These are phyloP conservation scores for Lophochroa leadbeateri DNA, from an alignment of 2,113 vertebrate species.

Conservation along the genomic window DNA sequence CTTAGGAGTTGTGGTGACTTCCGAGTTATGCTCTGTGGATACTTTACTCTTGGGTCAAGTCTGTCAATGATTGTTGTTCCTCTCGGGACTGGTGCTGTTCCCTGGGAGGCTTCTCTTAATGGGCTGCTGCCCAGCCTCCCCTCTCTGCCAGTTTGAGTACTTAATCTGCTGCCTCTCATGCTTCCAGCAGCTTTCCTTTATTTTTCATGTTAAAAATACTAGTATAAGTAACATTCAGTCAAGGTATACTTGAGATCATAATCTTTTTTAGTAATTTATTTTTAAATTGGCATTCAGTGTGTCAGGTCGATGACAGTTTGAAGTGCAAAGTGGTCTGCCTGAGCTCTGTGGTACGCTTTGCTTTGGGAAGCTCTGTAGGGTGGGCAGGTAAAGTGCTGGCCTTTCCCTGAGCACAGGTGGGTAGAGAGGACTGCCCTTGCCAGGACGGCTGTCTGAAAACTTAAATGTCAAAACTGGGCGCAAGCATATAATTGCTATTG, in stretches of 20 bases:
- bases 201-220: not conserved
- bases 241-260: not conserved
- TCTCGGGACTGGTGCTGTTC: not conserved
- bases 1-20: rapidly evolving
- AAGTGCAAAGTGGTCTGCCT: rapidly evolving
- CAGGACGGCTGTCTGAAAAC: not conserved
- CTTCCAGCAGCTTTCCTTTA: not conserved
- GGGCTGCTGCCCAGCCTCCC: not conserved
- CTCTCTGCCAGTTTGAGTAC: rapidly evolving
- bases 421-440: not conserved
- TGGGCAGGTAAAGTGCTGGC: not conserved
- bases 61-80: not conserved
- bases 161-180: not conserved
- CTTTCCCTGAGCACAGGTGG: not conserved
- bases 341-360: not conserved
- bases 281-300: rapidly evolving
- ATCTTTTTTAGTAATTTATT: not conserved
- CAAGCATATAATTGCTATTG: not conserved
- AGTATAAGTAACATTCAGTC: not conserved
- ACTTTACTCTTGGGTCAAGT: rapidly evolving
- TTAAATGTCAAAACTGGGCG: not conserved
- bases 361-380: rapidly evolving
- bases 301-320: not conserved
- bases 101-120: not conserved
- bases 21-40: not conserved